Percentiles rank a stretch among this genome's conserved stretches.
phyloP scores from a whole-genome alignment of 2,797 vertebrate genomes.

The Gobionotothen gibberifrons region DNA sequence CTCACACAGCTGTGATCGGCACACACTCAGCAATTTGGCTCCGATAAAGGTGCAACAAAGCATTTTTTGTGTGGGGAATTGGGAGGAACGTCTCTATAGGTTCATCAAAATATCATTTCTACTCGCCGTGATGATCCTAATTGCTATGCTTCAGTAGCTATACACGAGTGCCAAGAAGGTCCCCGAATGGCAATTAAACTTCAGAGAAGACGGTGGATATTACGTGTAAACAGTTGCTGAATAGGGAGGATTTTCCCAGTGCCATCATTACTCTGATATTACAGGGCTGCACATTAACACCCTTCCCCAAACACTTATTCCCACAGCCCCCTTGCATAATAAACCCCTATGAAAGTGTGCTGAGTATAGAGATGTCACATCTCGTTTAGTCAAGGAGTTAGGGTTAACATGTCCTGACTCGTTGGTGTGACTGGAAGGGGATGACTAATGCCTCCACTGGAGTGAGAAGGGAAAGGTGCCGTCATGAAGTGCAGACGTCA shows the following conservation, averaged over 20 bases:
- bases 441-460: slow-evolving; percentile 76
- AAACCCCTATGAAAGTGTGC: slow-evolving; percentile 65
- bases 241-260: slow-evolving; percentile 43
- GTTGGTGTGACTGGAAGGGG: slow-evolving; percentile 72
- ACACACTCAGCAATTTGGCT: slow-evolving; percentile 77
- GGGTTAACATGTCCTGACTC: slow-evolving; percentile 76
- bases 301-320: slow-evolving; percentile 52
- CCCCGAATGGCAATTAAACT: slow-evolving; percentile 36
- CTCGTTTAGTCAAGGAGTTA: slow-evolving; percentile 71
- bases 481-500: slow-evolving; percentile 61
- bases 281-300: slow-evolving; percentile 45
- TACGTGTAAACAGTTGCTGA: slow-evolving; percentile 37
- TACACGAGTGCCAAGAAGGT: slow-evolving; percentile 7
- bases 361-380: slow-evolving; percentile 77
- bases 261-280: slow-evolving; percentile 31
- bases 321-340: slow-evolving; percentile 61
- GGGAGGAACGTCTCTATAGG: slow-evolving; percentile 26
- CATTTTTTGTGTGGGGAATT: slow-evolving; percentile 62
- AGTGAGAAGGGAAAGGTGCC: slow-evolving; percentile 67
- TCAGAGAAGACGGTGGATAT: slow-evolving; percentile 31
- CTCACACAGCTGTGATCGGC: slow-evolving; percentile 83
- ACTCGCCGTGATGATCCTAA: slow-evolving; percentile 14
- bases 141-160: slow-evolving; percentile 19
- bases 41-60: slow-evolving; percentile 69
- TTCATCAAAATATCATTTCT: slow-evolving; percentile 36